Evolutionary conservation across 2,113 vertebrate species (phyloP).

Genomic region (Sorex araneus): DNA sequence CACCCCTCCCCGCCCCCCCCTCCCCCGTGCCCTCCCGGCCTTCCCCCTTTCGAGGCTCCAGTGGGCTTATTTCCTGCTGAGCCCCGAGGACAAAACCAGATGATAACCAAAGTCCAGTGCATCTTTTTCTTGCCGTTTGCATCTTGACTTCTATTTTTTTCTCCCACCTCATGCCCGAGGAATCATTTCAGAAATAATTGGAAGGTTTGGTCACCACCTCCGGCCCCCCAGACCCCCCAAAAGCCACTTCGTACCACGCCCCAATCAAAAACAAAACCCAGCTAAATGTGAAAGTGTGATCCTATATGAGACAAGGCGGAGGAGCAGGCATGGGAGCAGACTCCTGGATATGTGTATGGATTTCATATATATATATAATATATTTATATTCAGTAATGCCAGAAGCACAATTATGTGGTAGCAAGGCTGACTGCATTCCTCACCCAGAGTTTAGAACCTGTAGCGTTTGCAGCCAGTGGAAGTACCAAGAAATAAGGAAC

Average conservation of each 20-base stretch:
- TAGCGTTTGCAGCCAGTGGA: too few relatives aligned
- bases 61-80: background rate
- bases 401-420: background rate
- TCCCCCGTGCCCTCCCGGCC: too few relatives aligned
- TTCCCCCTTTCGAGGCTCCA: too few relatives aligned
- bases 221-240: background rate
- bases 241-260: accelerated
- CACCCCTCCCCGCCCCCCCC: too few relatives aligned
- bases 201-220: background rate
- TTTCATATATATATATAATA: too few relatives aligned
- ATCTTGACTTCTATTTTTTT: background rate
- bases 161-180: background rate
- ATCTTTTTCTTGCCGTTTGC: background rate
- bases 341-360: too few relatives aligned
- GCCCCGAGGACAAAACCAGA: background rate
- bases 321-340: background rate
- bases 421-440: background rate
- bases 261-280: background rate
- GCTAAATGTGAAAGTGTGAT: background rate
- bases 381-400: too few relatives aligned
- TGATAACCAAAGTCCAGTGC: background rate
- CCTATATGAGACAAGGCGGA: too few relatives aligned
- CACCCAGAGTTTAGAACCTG: too few relatives aligned
- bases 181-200: background rate
- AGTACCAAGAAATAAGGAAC: background rate